Base-by-base conservation (phyloP, 2,797 vertebrate species). In the Psittacula echo region DNA sequence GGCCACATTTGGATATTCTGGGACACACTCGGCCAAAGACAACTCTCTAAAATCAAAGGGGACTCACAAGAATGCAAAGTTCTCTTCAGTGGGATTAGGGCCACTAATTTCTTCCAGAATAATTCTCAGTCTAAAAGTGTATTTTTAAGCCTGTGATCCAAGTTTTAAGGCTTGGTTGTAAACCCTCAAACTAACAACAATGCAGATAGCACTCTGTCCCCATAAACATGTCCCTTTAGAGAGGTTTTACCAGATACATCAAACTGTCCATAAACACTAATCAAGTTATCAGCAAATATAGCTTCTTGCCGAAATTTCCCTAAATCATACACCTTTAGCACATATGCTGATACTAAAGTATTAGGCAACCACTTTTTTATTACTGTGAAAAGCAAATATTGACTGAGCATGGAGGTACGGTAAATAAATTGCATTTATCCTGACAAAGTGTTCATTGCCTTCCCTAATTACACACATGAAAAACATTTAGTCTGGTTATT, bases 341-440 rank as follows among this genome's bases (percentile, higher is more conserved):
- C 20, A 26, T 54, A 84, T 77, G 54, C 81, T 93, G 92, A 45
- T 66, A 79, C 37, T 76, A 32, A 86, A 89, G 54, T 92, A 93
- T 89, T 89, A 80, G 79, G 85, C 87, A 85, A 70, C 66, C 42
- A 29, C 72, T 86, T 80, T 87, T 93, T 94, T 93, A 82, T 92
- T 90, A 79, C 62, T 65, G 88, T 84, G 94, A 96, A 97, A 96
- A 91, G 86, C 82, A 97, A 97, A 97, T 96, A 97, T 95, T 96
- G 95, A 94, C 86, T 91, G 87, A 95, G 86, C 64, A 61, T 32
- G 79, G 84, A 77, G 81, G 93, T 93, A 94, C 0, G 10, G 89
- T 96, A 96, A 96, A 96, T 95, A 97, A 96, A 96, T 94, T 92
- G 87, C 88, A 72, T 93, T 95, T 95, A 91, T 85, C 73, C 94